phyloP scores from a whole-genome alignment of 2,797 vertebrate species.

The Pseudochirops corinnae region DNA sequence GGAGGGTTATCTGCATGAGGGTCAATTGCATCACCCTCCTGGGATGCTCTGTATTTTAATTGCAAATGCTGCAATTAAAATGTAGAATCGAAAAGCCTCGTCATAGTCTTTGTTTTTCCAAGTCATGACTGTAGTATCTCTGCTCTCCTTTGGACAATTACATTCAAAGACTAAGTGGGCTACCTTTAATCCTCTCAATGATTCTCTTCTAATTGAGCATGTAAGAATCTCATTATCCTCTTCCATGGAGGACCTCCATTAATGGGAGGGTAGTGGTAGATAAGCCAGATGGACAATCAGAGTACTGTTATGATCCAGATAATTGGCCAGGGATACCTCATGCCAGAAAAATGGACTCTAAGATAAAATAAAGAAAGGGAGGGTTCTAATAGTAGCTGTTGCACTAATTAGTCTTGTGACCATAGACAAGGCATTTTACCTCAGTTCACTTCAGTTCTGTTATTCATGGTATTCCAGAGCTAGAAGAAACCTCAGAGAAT shows the following conservation, averaged over 20 bases:
- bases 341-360: conserved; percentile 1
- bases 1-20: neutral
- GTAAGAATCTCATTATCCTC: conserved; percentile 5
- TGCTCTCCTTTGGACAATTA: conserved; percentile 23
- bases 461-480: neutral
- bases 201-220: neutral
- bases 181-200: neutral
- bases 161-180: neutral
- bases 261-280: neutral
- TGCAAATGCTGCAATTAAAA: conserved; percentile 67
- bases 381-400: neutral
- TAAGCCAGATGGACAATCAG: neutral
- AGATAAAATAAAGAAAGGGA: conserved; percentile 21
- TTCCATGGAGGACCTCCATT: neutral
- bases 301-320: neutral
- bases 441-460: neutral
- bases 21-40: neutral
- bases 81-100: neutral
- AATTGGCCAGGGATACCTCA: neutral
- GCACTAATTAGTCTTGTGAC: neutral
- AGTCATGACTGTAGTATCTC: neutral
- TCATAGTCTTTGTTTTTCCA: conserved; percentile 37
- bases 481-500: neutral
- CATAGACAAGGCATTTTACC: neutral
- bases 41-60: conserved; percentile 55